Conservation (phyloP, 2,113 vertebrate species). For the Carettochelys insculpta region DNA sequence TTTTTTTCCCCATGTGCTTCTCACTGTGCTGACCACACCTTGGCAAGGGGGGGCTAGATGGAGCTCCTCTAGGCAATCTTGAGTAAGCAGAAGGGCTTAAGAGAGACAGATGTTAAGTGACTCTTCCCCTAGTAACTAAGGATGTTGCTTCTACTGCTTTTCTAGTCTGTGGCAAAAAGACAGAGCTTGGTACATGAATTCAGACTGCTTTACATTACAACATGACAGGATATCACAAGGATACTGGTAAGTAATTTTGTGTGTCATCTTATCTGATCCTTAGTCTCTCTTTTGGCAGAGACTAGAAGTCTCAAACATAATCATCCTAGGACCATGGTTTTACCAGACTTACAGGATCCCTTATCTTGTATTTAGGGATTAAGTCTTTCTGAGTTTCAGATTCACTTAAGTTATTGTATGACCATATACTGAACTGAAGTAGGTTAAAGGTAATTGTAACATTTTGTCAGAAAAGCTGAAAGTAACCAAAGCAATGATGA, state of each 20-base stretch:
- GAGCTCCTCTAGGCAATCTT: no score
- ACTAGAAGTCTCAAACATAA: background rate
- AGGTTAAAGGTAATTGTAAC: background rate
- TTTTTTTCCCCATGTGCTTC: no score
- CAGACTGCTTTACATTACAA: no score
- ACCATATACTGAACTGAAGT: background rate
- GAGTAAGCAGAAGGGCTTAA: no score
- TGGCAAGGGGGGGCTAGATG: no score
- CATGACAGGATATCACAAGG: background rate
- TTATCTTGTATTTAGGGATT: background rate
- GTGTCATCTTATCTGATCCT: background rate
- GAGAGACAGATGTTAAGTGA: no score
- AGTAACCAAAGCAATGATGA: background rate
- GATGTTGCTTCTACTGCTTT: no score
- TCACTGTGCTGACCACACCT: no score
- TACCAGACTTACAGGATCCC: background rate
- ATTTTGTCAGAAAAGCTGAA: background rate
- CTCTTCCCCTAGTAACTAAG: no score
- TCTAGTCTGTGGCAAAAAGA: no score
- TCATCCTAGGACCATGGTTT: background rate
- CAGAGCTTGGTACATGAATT: no score
- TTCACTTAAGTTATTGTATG: background rate
- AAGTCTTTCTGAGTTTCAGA: background rate
- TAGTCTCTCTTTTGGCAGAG: background rate
- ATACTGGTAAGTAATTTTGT: background rate